These are phyloP conservation scores for Drosophila willistoni DNA, from an alignment of 1,140 invertebrate genomes.

Conservation along the genomic window DNA sequence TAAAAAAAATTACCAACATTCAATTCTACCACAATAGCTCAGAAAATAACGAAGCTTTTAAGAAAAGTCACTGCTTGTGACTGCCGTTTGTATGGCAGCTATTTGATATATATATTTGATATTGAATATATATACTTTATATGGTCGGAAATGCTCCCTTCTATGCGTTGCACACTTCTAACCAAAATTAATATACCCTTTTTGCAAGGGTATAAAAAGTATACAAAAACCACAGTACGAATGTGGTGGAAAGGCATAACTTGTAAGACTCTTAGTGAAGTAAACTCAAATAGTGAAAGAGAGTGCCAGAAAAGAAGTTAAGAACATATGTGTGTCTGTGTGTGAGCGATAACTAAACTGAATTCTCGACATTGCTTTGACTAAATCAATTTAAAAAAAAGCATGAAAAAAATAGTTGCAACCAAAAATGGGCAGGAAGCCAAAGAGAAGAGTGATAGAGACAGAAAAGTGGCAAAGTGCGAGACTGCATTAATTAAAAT, in stretches of 20 bases:
- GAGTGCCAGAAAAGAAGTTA: background rate
- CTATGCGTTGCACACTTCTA: too few relatives aligned
- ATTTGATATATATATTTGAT: too few relatives aligned
- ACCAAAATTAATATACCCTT: too few relatives aligned
- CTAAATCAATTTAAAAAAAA: conserved; percentile 37
- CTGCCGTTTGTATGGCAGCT: too few relatives aligned
- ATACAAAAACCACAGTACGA: too few relatives aligned
- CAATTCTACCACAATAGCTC: too few relatives aligned
- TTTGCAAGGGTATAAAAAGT: too few relatives aligned
- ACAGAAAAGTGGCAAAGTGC: conserved; percentile 24
- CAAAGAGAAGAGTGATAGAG: background rate
- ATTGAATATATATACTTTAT: too few relatives aligned
- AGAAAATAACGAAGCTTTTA: too few relatives aligned
- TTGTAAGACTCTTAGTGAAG: conserved; percentile 61
- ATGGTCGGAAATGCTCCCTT: too few relatives aligned
- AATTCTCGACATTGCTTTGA: background rate
- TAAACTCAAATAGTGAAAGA: conserved; percentile 11
- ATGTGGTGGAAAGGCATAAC: background rate
- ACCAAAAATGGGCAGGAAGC: conserved; percentile 2
- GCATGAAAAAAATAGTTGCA: background rate
- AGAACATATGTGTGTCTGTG: background rate
- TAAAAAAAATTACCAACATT: too few relatives aligned
- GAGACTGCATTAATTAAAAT: conserved; percentile 78
- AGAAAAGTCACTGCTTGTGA: too few relatives aligned
- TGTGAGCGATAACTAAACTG: background rate